Percentiles rank a stretch among this genome's conserved stretches.
Evolutionary conservation across 2,113 vertebrate species (phyloP).

Genomic region (Ceyx melanurus): DNA sequence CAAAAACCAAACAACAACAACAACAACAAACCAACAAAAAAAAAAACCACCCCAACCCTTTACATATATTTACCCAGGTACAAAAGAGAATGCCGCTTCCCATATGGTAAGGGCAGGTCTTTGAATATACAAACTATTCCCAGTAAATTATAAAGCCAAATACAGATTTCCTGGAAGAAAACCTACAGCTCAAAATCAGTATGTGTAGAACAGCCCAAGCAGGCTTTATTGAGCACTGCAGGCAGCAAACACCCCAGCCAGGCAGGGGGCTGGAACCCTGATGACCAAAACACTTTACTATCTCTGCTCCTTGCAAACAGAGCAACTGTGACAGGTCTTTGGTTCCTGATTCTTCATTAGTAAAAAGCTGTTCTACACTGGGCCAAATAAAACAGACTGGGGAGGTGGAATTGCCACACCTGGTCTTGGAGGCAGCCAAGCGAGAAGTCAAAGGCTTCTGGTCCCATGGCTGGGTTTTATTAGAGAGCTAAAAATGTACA

Average conservation of each 20-base stretch:
- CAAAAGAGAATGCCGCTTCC: not conserved
- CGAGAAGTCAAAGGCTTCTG: not conserved
- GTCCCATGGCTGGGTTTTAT: not conserved
- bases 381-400: not conserved
- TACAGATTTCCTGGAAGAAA: slow-evolving; percentile 29
- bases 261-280: not conserved
- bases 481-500: not conserved
- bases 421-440: not conserved
- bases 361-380: not conserved
- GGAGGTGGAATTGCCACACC: not conserved
- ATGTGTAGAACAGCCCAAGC: not conserved
- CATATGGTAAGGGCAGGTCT: not conserved
- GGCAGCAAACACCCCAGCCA: not conserved
- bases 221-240: not conserved
- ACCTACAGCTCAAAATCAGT: not conserved
- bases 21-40: no score
- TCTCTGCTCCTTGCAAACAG: not conserved
- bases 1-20: no score
- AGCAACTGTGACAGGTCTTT: not conserved
- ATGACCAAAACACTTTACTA: not conserved
- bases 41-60: not conserved
- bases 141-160: not conserved
- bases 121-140: not conserved
- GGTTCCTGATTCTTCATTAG: not conserved
- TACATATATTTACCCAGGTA: not conserved